A percentile compares a stretch with the other conserved stretches of the same genome.
Conservation (phyloP, 2,113 vertebrate species). For the Pygoscelis antarcticus region DNA sequence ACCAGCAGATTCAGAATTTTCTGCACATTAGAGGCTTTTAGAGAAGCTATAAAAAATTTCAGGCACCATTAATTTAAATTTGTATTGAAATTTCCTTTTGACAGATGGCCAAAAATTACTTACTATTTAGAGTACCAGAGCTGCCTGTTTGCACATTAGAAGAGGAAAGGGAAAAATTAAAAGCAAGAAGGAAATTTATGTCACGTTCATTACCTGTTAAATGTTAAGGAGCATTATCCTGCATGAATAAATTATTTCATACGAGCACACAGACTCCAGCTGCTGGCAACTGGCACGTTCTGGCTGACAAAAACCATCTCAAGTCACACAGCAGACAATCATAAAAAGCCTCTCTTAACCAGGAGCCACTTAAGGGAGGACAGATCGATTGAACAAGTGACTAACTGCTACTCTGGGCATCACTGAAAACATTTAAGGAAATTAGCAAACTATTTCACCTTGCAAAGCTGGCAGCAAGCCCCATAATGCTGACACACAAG, state of each 20-base stretch:
- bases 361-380: slow-evolving; percentile 73
- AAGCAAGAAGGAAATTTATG: slow-evolving; percentile 83
- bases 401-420: slow-evolving; percentile 76
- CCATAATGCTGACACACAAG: slow-evolving; percentile 43
- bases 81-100: slow-evolving; percentile 87
- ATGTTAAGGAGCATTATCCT: slow-evolving; percentile 82
- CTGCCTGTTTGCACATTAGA: slow-evolving; percentile 83
- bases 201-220: slow-evolving; percentile 84
- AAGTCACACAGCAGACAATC: slow-evolving; percentile 73
- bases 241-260: slow-evolving; percentile 82
- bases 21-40: slow-evolving; percentile 88
- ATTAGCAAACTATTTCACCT: slow-evolving; percentile 76
- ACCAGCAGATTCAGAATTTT: slow-evolving; percentile 84
- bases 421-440: slow-evolving; percentile 75
- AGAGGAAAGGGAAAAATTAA: slow-evolving; percentile 83
- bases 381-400: slow-evolving; percentile 69
- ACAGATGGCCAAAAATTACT: slow-evolving; percentile 89
- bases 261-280: slow-evolving; percentile 73
- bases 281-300: slow-evolving; percentile 70
- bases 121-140: slow-evolving; percentile 85
- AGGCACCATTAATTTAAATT: slow-evolving; percentile 90
- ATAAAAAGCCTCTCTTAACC: slow-evolving; percentile 75
- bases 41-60: slow-evolving; percentile 85
- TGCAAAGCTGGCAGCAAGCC: slow-evolving; percentile 63
- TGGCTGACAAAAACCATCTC: slow-evolving; percentile 71